Evolutionary conservation across 2,113 vertebrate species (phyloP).

Genomic region (Lipophrys pholis): DNA sequence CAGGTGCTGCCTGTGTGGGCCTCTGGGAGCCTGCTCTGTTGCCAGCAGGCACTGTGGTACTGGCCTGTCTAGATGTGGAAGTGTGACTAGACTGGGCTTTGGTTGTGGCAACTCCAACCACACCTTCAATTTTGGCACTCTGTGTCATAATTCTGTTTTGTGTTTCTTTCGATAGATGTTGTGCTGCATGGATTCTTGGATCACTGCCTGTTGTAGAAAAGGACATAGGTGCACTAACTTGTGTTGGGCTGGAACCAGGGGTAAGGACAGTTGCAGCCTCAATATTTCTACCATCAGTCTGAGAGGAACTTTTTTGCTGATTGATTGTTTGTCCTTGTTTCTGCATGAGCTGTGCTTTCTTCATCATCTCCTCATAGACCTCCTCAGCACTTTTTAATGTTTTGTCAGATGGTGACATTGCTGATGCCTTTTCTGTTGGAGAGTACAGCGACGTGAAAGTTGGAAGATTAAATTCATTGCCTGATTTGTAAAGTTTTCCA

Average conservation of each 20-base stretch:
- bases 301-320: conserved; percentile 75
- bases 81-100: conserved; percentile 69
- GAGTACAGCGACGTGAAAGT: conserved; percentile 98
- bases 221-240: conserved; percentile 90
- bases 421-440: conserved; percentile 88
- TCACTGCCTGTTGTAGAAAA: conserved; percentile 83
- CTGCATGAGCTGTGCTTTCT: conserved; percentile 95
- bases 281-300: conserved; percentile 86
- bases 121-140: conserved; percentile 82
- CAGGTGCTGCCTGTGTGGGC: conserved; percentile 69
- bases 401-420: conserved; percentile 83
- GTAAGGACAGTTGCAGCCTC: conserved; percentile 90
- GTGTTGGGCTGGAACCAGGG: conserved; percentile 96
- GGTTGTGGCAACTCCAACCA: conserved; percentile 79
- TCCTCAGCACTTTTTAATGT: conserved; percentile 97
- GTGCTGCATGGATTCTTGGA: conserved; percentile 88
- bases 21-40: conserved; percentile 65
- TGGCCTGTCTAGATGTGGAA: conserved; percentile 62
- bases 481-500: conserved; percentile 94
- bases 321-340: conserved; percentile 79
- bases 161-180: conserved; percentile 93
- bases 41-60: conserved; percentile 42
- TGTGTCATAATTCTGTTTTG: conserved; percentile 88
- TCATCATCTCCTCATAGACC: conserved; percentile 99
- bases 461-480: conserved; percentile 96